Percentiles rank a stretch among this genome's conserved stretches.
Evolutionary conservation across 2,113 vertebrate genomes (phyloP).

Genomic region (Dromaius novaehollandiae): DNA sequence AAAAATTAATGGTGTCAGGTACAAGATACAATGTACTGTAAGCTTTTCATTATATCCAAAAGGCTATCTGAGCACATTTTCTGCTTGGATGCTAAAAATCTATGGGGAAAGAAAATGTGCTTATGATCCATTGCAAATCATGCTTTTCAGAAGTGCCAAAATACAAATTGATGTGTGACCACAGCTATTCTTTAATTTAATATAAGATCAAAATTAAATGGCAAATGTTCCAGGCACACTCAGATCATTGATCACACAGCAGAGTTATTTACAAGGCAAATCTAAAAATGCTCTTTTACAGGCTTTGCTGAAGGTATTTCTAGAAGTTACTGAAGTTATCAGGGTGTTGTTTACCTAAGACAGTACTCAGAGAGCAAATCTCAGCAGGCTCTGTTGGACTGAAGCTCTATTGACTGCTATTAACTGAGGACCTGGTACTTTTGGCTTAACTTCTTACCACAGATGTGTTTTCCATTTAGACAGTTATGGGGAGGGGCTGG

Average conservation of each 20-base stretch:
- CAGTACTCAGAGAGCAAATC: background rate
- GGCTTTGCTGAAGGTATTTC: background rate
- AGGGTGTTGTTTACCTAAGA: background rate
- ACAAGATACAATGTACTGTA: slow-evolving; percentile 1
- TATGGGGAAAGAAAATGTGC: slow-evolving; percentile 23
- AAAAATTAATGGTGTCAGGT: slow-evolving; percentile 28
- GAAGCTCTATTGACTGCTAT: background rate
- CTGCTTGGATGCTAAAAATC: slow-evolving; percentile 46
- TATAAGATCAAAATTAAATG: background rate
- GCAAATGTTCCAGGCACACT: background rate
- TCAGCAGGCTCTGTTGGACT: background rate
- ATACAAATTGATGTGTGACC: background rate
- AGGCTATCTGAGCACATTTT: slow-evolving; percentile 7
- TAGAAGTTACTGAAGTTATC: background rate
- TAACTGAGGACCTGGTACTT: background rate
- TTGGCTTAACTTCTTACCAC: background rate
- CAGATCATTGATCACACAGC: background rate
- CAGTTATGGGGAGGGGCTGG: accelerated
- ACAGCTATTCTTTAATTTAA: background rate
- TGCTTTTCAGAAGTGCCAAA: slow-evolving; percentile 20
- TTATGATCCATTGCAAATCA: slow-evolving; percentile 26
- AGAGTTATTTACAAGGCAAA: slow-evolving; percentile 15
- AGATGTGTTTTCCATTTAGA: background rate
- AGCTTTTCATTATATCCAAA: slow-evolving; percentile 34
- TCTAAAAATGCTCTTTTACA: background rate